Evolutionary conservation across 2,113 vertebrate genomes (phyloP).

Genomic region (Serilophus lunatus): DNA sequence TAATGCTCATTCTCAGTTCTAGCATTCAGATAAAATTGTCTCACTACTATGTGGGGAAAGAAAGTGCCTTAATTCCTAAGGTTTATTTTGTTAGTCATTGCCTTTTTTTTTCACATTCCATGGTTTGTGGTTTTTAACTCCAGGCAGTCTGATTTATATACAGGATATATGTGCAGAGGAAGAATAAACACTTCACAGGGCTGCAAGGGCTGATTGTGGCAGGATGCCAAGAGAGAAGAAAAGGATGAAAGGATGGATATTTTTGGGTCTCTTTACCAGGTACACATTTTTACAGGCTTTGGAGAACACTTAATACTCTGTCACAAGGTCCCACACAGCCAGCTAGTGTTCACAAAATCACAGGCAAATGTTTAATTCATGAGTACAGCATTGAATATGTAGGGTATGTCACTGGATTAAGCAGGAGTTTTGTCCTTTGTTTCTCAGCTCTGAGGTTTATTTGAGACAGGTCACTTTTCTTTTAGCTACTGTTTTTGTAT

Average conservation of each 20-base stretch:
- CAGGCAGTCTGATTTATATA: neutral
- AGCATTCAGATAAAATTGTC: neutral
- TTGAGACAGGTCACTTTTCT: neutral
- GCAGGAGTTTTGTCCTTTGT: neutral
- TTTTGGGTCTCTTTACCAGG: neutral
- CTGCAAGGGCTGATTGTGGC: neutral
- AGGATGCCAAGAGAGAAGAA: neutral
- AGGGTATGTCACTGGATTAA: neutral
- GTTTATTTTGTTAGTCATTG: neutral
- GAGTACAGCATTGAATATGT: neutral
- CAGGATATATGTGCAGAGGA: neutral
- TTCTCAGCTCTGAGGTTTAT: neutral
- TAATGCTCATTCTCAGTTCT: neutral
- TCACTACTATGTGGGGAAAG: neutral
- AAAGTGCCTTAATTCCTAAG: neutral
- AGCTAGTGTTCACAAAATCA: neutral
- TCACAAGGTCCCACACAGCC: neutral
- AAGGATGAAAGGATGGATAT: neutral
- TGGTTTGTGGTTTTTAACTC: constrained; percentile 10
- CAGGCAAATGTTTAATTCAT: constrained; percentile 34
- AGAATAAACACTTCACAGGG: neutral
- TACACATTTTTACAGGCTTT: neutral
- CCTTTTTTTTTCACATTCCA: neutral
- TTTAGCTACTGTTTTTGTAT: neutral
- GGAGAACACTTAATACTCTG: neutral